Evolutionary conservation across 2,888 invertebrate genomes (phyloP).

Genomic region (Caenorhabditis auriculariae): DNA sequence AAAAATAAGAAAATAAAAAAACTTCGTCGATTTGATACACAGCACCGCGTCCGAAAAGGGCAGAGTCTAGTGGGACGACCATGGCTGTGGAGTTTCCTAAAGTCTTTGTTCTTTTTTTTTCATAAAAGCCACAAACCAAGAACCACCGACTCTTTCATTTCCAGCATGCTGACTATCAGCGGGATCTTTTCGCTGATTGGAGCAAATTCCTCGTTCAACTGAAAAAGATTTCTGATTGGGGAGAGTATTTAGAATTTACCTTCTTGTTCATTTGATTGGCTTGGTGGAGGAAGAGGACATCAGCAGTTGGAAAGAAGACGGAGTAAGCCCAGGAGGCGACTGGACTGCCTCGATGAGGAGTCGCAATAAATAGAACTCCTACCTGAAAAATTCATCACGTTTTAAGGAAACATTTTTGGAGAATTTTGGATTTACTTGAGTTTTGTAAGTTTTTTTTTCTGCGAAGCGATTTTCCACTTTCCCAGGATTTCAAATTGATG

Average conservation of each 20-base stretch:
- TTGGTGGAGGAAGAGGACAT: conserved; percentile 45
- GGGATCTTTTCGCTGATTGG: conserved; percentile 40
- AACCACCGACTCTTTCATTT: conserved; percentile 46
- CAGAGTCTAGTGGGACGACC: conserved; percentile 53
- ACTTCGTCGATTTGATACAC: conserved; percentile 49
- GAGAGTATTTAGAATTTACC: conserved; percentile 12
- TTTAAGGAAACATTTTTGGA: too few relatives aligned
- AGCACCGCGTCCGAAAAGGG: conserved; percentile 50
- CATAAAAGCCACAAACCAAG: conserved; percentile 25
- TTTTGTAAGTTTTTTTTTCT: too few relatives aligned
- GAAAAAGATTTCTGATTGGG: conserved; percentile 8
- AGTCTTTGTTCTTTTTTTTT: too few relatives aligned
- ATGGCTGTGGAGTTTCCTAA: conserved; percentile 31
- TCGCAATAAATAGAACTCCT: conserved; percentile 58
- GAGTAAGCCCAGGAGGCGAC: conserved; percentile 48
- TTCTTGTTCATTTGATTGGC: conserved; percentile 46
- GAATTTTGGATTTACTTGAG: too few relatives aligned
- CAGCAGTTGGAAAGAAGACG: conserved; percentile 50
- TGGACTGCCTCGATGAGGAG: conserved; percentile 56
- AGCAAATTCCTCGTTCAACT: conserved; percentile 52
- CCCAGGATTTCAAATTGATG: too few relatives aligned
- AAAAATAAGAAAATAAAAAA: too few relatives aligned
- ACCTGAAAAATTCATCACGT: conserved; percentile 35
- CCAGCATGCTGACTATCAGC: conserved; percentile 51
- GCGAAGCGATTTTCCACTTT: too few relatives aligned